These are phyloP conservation scores for Microchirus variegatus DNA, from an alignment of 2,797 vertebrate genomes.

Conservation along the genomic window DNA sequence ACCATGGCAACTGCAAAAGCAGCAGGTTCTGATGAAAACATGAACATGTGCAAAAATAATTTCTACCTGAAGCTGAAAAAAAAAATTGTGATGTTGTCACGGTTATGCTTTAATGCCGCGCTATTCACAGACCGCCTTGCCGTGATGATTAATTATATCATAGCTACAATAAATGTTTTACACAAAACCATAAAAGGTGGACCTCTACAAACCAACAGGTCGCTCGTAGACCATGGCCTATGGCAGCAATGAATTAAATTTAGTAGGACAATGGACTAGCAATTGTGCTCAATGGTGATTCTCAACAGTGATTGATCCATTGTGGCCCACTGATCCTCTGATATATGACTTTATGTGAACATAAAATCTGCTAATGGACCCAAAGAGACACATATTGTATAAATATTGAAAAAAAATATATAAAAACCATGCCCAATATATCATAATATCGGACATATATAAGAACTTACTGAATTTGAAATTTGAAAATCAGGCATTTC, in stretches of 20 bases:
- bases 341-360: neutral
- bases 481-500: too few relatives aligned
- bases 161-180: conserved; percentile 8
- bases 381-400: neutral
- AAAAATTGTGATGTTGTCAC: neutral
- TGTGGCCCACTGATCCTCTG: neutral
- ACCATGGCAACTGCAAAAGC: conserved; percentile 23
- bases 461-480: too few relatives aligned
- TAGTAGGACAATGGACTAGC: neutral
- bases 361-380: conserved; percentile 2
- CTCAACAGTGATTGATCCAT: conserved; percentile 11
- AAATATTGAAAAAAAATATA: conserved; percentile 14
- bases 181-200: conserved; percentile 8
- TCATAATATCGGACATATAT: too few relatives aligned
- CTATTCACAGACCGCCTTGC: neutral
- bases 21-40: conserved; percentile 21
- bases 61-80: conserved; percentile 18
- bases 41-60: conserved; percentile 19
- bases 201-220: conserved; percentile 9
- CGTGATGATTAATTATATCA: conserved; percentile 4
- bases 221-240: neutral
- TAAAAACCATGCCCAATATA: neutral
- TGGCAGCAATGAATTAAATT: conserved; percentile 8
- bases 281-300: conserved; percentile 15
- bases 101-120: neutral